phyloP scores from a whole-genome alignment of 2,113 vertebrate genomes.

The Rhabdomys dilectus region DNA sequence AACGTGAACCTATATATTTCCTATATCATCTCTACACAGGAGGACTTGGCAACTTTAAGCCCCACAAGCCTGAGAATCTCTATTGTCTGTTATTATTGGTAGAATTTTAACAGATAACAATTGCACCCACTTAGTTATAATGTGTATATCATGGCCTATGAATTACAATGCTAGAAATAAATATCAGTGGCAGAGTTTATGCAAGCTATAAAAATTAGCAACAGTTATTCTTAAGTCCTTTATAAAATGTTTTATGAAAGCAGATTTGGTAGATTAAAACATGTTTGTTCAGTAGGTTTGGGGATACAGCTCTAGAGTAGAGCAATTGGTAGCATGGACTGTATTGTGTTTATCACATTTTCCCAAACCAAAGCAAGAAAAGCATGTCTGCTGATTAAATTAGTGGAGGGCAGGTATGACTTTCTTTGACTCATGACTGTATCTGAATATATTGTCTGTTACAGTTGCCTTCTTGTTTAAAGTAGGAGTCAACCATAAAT shows the following conservation, averaged over 20 bases:
- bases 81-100: not conserved
- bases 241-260: not conserved
- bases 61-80: rapidly evolving
- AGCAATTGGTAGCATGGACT: not conserved
- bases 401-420: not conserved
- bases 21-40: not conserved
- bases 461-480: conserved; percentile 1
- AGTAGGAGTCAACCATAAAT: not conserved
- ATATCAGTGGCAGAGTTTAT: not conserved
- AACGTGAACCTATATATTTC: not conserved
- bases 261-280: not conserved
- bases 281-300: not conserved
- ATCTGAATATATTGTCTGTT: not conserved
- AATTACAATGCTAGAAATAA: not conserved
- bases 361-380: not conserved
- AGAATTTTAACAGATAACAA: not conserved
- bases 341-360: no score
- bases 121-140: not conserved
- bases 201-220: not conserved
- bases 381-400: not conserved
- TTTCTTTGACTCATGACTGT: not conserved
- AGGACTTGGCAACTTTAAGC: not conserved
- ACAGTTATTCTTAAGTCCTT: not conserved
- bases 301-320: not conserved
- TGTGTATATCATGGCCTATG: not conserved